A percentile compares a stretch with the other conserved stretches of the same genome.
Evolutionary conservation across 1,140 invertebrate genomes (phyloP).

Genomic region (Brachionus calyciflorus): DNA sequence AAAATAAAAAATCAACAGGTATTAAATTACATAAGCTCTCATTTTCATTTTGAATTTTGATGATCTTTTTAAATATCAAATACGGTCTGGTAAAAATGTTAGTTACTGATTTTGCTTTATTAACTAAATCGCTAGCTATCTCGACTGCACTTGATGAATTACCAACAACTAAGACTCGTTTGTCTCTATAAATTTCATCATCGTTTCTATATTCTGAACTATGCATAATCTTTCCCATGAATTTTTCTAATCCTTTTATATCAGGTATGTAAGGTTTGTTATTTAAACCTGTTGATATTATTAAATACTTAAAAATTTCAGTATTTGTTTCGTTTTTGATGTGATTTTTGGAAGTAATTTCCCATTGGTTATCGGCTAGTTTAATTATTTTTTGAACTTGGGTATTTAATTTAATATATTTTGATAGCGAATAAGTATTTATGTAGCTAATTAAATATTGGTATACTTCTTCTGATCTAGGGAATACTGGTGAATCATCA

Average conservation of each 20-base stretch:
- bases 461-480: conserved; percentile 74
- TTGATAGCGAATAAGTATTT: background rate
- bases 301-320: background rate
- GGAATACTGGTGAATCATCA: conserved; percentile 68
- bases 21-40: background rate
- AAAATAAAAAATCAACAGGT: background rate
- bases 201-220: conserved; percentile 12
- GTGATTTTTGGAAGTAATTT: background rate
- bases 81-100: background rate
- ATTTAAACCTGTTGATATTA: background rate
- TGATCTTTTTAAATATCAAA: background rate
- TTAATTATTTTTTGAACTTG: background rate
- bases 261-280: background rate
- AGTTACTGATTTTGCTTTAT: background rate
- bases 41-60: background rate
- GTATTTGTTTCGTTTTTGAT: background rate
- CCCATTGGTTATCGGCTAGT: background rate
- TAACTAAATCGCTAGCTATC: background rate
- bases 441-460: conserved; percentile 76
- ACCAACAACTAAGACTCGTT: background rate
- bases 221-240: conserved; percentile 7
- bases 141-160: background rate
- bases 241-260: background rate
- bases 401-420: background rate
- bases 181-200: background rate